Evolutionary conservation across 1,140 invertebrate species (phyloP).

Genomic region (Prorops nasuta): DNA sequence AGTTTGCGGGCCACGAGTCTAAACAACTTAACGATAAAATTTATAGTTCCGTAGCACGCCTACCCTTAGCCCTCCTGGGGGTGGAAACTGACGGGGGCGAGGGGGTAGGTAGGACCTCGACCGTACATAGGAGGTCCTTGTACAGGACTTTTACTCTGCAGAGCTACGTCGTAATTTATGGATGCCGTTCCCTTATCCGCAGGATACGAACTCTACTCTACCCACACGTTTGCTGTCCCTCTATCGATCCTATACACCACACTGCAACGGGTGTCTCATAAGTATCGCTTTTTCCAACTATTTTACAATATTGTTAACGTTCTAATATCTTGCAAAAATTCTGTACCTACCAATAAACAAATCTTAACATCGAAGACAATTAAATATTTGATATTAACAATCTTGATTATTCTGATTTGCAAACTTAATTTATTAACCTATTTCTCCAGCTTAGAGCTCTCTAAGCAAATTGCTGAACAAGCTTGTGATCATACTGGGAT

Average conservation of each 20-base stretch:
- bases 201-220: conserved; percentile 53
- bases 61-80: conserved; percentile 38
- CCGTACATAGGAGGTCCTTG: conserved; percentile 13
- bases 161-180: conserved; percentile 57
- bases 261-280: conserved; percentile 48
- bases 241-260: conserved; percentile 53
- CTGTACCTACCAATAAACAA: no score
- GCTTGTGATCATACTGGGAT: no score
- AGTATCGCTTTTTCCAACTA: conserved; percentile 11
- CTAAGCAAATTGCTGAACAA: no score
- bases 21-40: conserved; percentile 59
- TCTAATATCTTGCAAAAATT: no score
- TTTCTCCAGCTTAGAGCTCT: no score
- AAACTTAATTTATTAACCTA: no score
- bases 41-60: conserved; percentile 55
- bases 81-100: conserved; percentile 10
- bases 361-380: no score
- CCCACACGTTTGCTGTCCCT: conserved; percentile 53
- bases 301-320: no score
- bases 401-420: no score
- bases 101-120: not conserved
- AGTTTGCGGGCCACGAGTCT: conserved; percentile 40
- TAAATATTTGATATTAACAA: no score
- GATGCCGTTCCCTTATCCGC: conserved; percentile 56
- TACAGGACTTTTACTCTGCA: conserved; percentile 55